A percentile compares a stretch with the other conserved stretches of the same genome.
phyloP scores from a whole-genome alignment of 2,113 vertebrate genomes.

The Genyomyrus donnyi region DNA sequence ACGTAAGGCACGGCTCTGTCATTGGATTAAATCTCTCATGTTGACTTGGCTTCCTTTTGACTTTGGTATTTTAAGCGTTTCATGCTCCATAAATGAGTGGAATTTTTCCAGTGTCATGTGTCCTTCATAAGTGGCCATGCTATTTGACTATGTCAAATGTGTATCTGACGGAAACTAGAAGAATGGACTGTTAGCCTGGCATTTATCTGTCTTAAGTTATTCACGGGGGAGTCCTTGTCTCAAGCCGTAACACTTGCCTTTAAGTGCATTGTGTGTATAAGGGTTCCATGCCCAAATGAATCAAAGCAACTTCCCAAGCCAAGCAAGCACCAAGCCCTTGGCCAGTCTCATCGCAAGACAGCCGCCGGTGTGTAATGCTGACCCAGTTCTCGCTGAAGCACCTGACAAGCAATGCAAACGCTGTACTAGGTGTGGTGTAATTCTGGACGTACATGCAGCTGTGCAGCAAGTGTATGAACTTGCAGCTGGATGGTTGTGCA shows the following conservation, averaged over 20 bases:
- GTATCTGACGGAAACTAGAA: background rate
- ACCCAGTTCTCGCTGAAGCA: background rate
- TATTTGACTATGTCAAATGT: background rate
- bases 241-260: background rate
- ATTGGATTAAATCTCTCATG: background rate
- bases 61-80: background rate
- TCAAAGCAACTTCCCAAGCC: background rate
- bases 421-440: background rate
- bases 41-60: background rate
- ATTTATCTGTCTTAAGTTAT: background rate
- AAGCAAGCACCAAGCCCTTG: background rate
- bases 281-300: background rate
- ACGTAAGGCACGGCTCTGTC: background rate
- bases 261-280: background rate
- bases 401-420: background rate
- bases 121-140: background rate
- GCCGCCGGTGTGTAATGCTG: background rate
- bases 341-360: background rate
- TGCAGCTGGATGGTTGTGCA: background rate
- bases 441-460: background rate
- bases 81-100: background rate
- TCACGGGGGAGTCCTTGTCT: background rate
- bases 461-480: background rate
- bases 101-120: background rate
- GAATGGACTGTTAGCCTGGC: background rate